Conservation (phyloP, 2,888 invertebrate species). For the Lasioglossum villosulum region DNA sequence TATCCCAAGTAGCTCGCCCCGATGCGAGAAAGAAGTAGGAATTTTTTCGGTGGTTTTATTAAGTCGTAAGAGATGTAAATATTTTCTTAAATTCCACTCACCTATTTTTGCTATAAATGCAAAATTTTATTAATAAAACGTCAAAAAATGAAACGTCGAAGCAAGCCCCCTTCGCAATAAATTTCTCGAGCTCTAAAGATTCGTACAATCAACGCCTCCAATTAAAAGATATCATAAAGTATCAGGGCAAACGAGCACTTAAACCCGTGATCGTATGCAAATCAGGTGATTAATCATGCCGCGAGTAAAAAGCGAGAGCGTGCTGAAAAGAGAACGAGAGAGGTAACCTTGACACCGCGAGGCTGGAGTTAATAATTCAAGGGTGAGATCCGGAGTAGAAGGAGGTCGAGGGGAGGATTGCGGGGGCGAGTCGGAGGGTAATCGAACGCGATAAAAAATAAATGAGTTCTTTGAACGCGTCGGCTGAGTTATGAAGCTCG, state of each 20-base stretch:
- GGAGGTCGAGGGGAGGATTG: neutral
- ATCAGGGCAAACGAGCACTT: neutral
- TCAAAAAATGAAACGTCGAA: neutral
- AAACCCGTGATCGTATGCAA: neutral
- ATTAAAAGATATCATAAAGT: neutral
- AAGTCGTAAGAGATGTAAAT: no score
- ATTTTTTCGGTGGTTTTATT: no score
- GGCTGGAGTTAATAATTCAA: slow-evolving; percentile 52
- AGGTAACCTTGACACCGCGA: slow-evolving; percentile 30
- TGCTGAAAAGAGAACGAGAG: neutral
- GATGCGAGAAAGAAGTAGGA: neutral
- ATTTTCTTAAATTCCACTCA: no score
- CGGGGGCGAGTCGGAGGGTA: slow-evolving; percentile 5
- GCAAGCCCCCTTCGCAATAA: neutral
- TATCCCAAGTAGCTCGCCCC: neutral
- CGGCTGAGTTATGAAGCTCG: slow-evolving; percentile 34
- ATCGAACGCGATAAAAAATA: slow-evolving; percentile 53
- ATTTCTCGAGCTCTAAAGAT: neutral
- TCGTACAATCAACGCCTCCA: neutral
- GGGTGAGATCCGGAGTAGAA: neutral
- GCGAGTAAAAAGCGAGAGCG: neutral
- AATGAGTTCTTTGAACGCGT: slow-evolving; percentile 29
- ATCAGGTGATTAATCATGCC: slow-evolving; percentile 12
- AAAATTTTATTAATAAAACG: no score
- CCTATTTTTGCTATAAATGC: no score